Evolutionary conservation across 1,140 invertebrate genomes (phyloP).

Genomic region (Lordiphosa stackelbergi): DNA sequence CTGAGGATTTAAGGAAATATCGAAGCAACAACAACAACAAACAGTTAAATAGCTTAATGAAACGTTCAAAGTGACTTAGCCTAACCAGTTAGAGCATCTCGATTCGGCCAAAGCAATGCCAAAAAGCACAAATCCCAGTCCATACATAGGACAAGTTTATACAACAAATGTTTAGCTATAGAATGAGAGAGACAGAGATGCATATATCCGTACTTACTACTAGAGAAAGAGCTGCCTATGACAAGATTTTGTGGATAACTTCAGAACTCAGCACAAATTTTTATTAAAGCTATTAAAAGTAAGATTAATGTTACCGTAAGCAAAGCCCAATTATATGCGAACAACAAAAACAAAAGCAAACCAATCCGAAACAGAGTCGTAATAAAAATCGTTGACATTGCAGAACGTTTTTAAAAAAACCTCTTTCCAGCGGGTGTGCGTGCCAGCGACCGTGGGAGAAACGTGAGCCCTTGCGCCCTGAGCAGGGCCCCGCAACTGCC

Average conservation of each 20-base stretch:
- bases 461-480: conserved; percentile 16
- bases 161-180: too few species aligned
- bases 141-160: too few species aligned
- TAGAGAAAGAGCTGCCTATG: conserved; percentile 15
- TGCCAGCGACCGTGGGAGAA: conserved; percentile 19
- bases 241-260: conserved; percentile 10
- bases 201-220: too few species aligned
- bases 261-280: conserved; percentile 34
- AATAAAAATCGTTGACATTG: conserved; percentile 61
- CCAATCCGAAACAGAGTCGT: conserved; percentile 19
- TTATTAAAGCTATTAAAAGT: conserved; percentile 23
- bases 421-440: conserved; percentile 3
- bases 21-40: conserved; percentile 4
- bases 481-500: conserved; percentile 2
- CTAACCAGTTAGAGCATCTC: too few species aligned
- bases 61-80: too few species aligned
- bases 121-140: too few species aligned
- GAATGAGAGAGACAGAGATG: too few species aligned
- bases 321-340: conserved; percentile 5
- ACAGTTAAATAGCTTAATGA: not conserved
- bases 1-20: not conserved
- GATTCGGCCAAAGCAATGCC: too few species aligned
- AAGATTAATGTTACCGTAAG: conserved; percentile 8
- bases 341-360: conserved; percentile 1
- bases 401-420: conserved; percentile 50